Base-by-base conservation (phyloP, 2,888 invertebrate genomes). In the Torymus tubicola region DNA sequence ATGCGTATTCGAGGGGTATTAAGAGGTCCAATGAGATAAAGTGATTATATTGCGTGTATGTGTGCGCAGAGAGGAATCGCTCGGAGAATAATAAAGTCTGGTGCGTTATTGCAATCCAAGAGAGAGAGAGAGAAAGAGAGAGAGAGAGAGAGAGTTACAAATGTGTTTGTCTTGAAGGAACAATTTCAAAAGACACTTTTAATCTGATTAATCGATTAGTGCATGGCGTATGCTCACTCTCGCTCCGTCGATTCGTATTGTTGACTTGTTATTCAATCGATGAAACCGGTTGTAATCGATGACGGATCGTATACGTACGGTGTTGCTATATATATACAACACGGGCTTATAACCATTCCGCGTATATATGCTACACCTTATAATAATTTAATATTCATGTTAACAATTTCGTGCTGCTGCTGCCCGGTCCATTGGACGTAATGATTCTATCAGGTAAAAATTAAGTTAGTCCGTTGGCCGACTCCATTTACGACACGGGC, bases 281-380 rank as follows among this genome's bases (percentile, higher is more conserved):
- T 67, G 42, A 61, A 78, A 72, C 72, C 60, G 60, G 71, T 78
- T 67, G 72, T 16, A 67, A 72, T 78, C 67, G 78, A 72, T 72
- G 78, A 78, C 67, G 72, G 60, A 67, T 72, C 31, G 31, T 31
- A 31, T 31, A 31, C 16, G 42, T 67, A 31, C 12, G 55, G 18
- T 31, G 14, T 67, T 67, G 42, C 31, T 31, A 31, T 5, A 31
- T n/a, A n/a, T n/a, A n/a, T n/a, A n/a, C n/a, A n/a, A n/a, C 78
- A 58, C 60, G 24, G 57, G 21, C 57, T 64, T 71, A 78, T 71
- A 71, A 14, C 16, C 13, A 18, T 31, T 24, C 58, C 53, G 2
- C 21, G 21, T 21, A 21, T 21, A 31, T 31, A 31, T 5, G 31
- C 31, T 31, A 42, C 31, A 14, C 67, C 18, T 70, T 73, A 42